These are phyloP conservation scores for Perdita meconis DNA, from an alignment of 2,888 invertebrate genomes.

Conservation along the genomic window DNA sequence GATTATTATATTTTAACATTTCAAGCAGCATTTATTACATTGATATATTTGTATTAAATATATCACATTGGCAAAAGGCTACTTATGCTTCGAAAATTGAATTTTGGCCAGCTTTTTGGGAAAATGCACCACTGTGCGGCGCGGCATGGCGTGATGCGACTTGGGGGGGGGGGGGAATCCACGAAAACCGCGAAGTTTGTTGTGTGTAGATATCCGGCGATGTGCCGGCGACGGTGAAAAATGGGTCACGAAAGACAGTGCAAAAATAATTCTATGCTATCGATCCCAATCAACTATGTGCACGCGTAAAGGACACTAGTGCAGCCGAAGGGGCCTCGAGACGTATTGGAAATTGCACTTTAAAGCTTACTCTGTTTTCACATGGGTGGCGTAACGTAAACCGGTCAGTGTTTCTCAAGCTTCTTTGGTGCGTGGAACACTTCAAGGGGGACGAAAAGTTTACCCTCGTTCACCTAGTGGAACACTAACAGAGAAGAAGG, in stretches of 20 bases:
- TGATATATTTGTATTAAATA: no score
- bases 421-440: constrained; percentile 30
- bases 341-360: constrained; percentile 60
- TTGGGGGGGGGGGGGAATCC: no score
- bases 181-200: background rate
- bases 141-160: no score
- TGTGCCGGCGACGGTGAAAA: constrained; percentile 35
- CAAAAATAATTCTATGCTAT: constrained; percentile 62
- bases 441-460: constrained; percentile 21
- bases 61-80: no score
- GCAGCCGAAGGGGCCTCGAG: constrained; percentile 47
- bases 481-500: constrained; percentile 5
- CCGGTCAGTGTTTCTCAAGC: constrained; percentile 37
- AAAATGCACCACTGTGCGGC: no score
- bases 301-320: constrained; percentile 55
- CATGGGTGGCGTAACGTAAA: constrained; percentile 37
- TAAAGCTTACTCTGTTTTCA: constrained; percentile 12
- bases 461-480: constrained; percentile 14
- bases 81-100: no score
- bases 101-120: no score
- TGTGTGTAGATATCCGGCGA: background rate
- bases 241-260: constrained; percentile 61
- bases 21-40: no score
- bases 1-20: no score
- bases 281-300: constrained; percentile 60